Conservation (phyloP, 37 sponge, comb jelly and placozoan species). For the Beroe ovata region DNA sequence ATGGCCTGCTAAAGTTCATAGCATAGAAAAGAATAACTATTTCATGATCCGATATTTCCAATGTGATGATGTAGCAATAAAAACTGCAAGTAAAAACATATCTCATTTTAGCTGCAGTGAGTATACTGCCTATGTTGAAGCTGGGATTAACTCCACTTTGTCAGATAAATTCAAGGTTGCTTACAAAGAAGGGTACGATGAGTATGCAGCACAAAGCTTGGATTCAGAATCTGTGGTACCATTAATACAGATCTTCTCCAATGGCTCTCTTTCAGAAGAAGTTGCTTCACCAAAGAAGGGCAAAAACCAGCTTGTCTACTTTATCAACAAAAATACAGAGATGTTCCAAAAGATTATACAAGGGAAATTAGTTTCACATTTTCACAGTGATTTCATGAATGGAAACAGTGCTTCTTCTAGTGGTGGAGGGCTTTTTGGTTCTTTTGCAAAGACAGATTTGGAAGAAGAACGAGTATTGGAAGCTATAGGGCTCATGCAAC, state of each 20-base stretch:
- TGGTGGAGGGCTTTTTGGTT: conserved; percentile 3
- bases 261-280: conserved; percentile 7
- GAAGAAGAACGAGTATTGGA: conserved; percentile 33
- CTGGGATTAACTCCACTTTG: conserved; percentile 35
- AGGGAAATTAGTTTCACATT: conserved; percentile 23
- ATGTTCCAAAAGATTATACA: conserved; percentile 24
- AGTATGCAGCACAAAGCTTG: background rate
- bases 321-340: conserved; percentile 13
- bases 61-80: background rate
- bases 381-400: background rate
- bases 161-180: conserved; percentile 21
- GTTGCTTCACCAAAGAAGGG: conserved; percentile 14
- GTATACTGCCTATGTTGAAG: conserved; percentile 15
- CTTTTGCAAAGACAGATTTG: conserved; percentile 30
- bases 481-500: conserved; percentile 20
- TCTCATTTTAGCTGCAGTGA: conserved; percentile 48
- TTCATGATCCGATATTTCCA: conserved; percentile 19
- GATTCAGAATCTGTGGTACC: background rate
- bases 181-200: background rate
- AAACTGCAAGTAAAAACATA: background rate
- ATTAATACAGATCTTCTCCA: background rate
- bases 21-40: background rate
- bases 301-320: conserved; percentile 60
- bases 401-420: background rate
- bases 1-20: conserved; percentile 62